Percentiles rank a stretch among this genome's conserved stretches.
These are phyloP conservation scores for Pelobates cultripes DNA, from an alignment of 2,797 vertebrate species.

Conservation along the genomic window DNA sequence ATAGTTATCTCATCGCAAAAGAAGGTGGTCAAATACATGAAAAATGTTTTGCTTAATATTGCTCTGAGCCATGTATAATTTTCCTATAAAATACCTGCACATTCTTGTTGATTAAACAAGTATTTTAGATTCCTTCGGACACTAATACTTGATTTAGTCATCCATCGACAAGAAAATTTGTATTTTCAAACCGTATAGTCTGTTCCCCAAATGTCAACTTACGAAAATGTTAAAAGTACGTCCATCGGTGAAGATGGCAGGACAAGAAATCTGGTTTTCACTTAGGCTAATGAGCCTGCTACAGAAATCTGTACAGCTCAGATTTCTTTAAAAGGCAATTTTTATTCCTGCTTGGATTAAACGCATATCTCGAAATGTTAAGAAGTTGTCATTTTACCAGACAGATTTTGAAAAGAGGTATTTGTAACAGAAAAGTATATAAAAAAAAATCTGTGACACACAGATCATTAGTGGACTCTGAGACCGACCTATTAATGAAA, in stretches of 20 bases:
- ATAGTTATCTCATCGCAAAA: neutral
- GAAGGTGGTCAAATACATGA: neutral
- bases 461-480: constrained; percentile 41
- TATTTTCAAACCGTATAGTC: neutral
- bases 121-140: neutral
- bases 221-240: neutral
- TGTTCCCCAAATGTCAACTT: neutral
- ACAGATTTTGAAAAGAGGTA: constrained; percentile 6
- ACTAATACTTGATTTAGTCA: neutral
- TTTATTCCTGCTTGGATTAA: constrained; percentile 31
- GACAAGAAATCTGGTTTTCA: neutral
- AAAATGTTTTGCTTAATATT: neutral
- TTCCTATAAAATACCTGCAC: neutral
- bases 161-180: neutral
- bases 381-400: constrained; percentile 28
- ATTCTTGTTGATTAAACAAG: neutral
- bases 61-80: neutral
- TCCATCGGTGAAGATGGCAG: neutral
- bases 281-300: constrained; percentile 12
- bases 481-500: constrained; percentile 41
- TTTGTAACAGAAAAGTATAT: constrained; percentile 4
- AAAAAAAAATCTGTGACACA: neutral
- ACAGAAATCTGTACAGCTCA: constrained; percentile 2
- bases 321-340: constrained; percentile 4
- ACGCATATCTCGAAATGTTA: constrained; percentile 22